Evolutionary conservation across 1,140 invertebrate genomes (phyloP).

Genomic region (Sarcophaga bullata): DNA sequence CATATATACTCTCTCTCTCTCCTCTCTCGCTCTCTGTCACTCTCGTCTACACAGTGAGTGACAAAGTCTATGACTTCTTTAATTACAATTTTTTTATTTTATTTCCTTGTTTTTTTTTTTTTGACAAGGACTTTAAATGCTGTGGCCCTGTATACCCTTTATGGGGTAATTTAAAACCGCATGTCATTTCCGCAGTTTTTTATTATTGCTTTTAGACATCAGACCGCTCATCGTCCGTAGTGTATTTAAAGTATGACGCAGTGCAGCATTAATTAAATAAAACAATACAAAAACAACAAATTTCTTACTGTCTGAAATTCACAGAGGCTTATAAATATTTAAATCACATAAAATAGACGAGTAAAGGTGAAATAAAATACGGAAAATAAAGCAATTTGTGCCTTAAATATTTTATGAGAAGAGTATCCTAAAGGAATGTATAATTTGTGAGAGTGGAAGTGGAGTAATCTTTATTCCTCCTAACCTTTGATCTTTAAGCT

Average conservation of each 20-base stretch:
- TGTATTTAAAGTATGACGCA: not conserved
- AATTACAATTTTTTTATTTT: not conserved
- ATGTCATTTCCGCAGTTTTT: conserved; percentile 26
- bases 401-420: too few species aligned
- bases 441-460: too few species aligned
- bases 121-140: too few species aligned
- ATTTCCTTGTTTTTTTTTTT: not conserved
- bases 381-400: not conserved
- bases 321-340: not conserved
- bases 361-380: not conserved
- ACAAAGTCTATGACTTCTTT: not conserved
- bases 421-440: too few species aligned
- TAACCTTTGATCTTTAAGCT: too few species aligned
- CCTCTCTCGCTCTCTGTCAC: not conserved
- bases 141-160: not conserved
- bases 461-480: too few species aligned
- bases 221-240: not conserved
- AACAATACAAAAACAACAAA: not conserved
- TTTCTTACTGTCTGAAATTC: too few species aligned
- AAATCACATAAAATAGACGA: not conserved
- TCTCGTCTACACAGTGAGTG: not conserved
- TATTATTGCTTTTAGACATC: not conserved
- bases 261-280: not conserved
- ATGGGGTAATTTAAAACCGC: conserved; percentile 30
- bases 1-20: not conserved